Evolutionary conservation across 2,797 vertebrate genomes (phyloP).

Genomic region (Ambastaia sidthimunki): DNA sequence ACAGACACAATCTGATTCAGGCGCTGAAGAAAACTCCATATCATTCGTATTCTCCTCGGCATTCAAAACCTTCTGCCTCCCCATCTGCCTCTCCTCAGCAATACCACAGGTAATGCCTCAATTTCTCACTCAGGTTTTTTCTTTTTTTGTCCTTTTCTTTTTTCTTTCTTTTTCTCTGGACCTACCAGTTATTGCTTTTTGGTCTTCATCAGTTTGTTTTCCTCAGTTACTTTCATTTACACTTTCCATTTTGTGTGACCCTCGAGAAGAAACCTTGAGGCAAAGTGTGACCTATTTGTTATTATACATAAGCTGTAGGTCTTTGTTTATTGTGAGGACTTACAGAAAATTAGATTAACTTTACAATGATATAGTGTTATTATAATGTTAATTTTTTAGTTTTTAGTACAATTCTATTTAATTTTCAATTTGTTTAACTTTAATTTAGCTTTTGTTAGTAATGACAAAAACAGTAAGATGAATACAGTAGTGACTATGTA

Average conservation of each 20-base stretch:
- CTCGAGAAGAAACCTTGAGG: background rate
- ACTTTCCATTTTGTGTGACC: conserved; percentile 49
- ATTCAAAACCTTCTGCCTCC: conserved; percentile 88
- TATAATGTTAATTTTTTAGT: too few relatives aligned
- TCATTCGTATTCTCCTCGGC: conserved; percentile 89
- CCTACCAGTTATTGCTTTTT: conserved; percentile 12
- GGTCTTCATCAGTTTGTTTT: background rate
- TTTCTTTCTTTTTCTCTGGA: background rate
- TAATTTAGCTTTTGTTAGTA: too few relatives aligned
- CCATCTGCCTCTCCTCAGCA: conserved; percentile 75
- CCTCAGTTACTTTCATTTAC: conserved; percentile 20
- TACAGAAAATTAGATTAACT: too few relatives aligned
- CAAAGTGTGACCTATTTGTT: too few relatives aligned
- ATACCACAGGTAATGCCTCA: conserved; percentile 74
- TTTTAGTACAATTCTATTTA: too few relatives aligned
- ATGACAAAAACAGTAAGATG: too few relatives aligned
- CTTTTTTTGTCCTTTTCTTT: background rate
- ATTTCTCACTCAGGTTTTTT: background rate
- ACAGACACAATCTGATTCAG: conserved; percentile 96
- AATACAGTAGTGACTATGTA: too few relatives aligned
- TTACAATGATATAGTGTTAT: too few relatives aligned
- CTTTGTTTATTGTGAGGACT: too few relatives aligned
- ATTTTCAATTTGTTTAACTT: too few relatives aligned
- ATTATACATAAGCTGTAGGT: too few relatives aligned
- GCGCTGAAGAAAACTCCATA: conserved; percentile 98